Conservation (phyloP, 1,140 invertebrate species). For the Wasmannia auropunctata region DNA sequence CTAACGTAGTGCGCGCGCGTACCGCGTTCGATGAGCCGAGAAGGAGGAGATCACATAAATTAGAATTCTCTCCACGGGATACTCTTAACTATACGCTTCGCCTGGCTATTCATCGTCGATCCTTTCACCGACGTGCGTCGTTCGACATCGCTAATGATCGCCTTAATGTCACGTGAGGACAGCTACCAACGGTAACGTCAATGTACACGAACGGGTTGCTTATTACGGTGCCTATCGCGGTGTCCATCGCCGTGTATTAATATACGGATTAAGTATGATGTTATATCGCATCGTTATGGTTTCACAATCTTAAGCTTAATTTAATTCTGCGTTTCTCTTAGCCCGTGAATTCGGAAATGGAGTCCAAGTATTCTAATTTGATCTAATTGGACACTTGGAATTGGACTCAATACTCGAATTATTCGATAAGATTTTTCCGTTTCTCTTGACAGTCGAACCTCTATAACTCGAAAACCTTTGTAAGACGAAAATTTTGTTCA, state of each 20-base stretch:
- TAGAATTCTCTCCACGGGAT: conserved; percentile 2
- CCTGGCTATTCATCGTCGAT: conserved; percentile 30
- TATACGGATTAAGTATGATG: neutral
- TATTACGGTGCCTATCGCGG: neutral
- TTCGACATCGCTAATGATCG: conserved; percentile 16
- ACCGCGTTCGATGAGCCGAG: neutral
- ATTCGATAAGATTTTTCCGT: too few species aligned
- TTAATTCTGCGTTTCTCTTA: neutral
- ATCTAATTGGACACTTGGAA: too few species aligned
- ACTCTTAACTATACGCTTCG: neutral
- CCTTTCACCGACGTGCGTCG: conserved; percentile 7
- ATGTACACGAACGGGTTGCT: neutral
- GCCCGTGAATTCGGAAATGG: neutral
- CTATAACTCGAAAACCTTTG: too few species aligned
- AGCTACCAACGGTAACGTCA: conserved; percentile 15
- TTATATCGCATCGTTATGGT: neutral
- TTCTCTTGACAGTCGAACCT: too few species aligned
- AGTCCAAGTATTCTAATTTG: neutral
- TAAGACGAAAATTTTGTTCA: too few species aligned
- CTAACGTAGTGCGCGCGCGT: neutral
- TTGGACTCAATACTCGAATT: too few species aligned
- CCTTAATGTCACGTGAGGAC: conserved; percentile 35
- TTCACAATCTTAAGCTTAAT: neutral
- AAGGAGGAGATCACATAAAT: neutral
- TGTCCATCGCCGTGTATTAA: neutral